Conservation (phyloP, 2,797 vertebrate genomes). For the Sorex maritimensis region DNA sequence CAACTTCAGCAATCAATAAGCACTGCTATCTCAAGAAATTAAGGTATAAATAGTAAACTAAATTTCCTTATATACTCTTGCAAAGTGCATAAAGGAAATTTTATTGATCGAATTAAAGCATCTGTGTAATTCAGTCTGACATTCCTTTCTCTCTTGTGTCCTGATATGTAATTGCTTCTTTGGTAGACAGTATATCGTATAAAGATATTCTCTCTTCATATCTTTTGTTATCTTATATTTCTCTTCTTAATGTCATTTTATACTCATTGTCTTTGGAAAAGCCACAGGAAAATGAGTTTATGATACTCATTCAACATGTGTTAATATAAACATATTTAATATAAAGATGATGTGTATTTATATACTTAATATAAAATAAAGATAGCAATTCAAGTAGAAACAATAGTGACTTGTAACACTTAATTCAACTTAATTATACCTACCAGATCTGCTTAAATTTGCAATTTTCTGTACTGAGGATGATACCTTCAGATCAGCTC, state of each 20-base stretch:
- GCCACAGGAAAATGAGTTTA: background rate
- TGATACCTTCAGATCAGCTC: background rate
- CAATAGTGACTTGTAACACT: background rate
- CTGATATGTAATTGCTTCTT: background rate
- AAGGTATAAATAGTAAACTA: background rate
- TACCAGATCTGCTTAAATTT: constrained; percentile 12
- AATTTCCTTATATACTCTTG: background rate
- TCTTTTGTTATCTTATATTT: background rate
- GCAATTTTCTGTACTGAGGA: constrained; percentile 1
- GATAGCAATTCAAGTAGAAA: background rate
- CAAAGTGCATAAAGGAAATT: background rate
- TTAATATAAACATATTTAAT: background rate
- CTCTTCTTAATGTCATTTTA: background rate
- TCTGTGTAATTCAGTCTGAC: background rate
- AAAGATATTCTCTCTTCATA: background rate
- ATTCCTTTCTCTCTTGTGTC: background rate
- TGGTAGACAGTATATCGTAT: constrained; percentile 11
- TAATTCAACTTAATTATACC: constrained; percentile 18
- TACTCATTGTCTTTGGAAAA: background rate
- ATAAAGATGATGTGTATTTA: background rate
- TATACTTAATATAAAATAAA: too few relatives aligned
- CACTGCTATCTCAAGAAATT: background rate
- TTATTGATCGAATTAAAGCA: constrained; percentile 17
- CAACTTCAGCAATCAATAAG: constrained; percentile 27
- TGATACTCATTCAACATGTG: background rate